Evolutionary conservation across 1,140 invertebrate species (phyloP), one percentile per base, ranked within the genome.

Genomic region (Drosophila bocki): DNA sequence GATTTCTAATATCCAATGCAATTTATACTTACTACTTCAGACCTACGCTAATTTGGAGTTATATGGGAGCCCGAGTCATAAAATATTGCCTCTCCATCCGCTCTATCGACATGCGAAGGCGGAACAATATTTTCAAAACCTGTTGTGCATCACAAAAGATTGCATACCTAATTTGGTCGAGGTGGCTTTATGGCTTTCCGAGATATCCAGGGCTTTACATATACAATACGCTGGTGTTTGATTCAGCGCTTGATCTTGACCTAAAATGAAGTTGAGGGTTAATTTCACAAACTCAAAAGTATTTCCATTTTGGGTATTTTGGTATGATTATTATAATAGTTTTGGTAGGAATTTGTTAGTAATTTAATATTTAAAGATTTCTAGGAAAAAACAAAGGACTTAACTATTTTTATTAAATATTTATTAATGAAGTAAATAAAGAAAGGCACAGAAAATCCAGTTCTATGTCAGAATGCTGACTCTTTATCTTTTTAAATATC

Each of bases 71-170:
- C 9, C 17, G 39, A 33, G 13, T 42, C 37, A 29, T 29, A 33
- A 19, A 33, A n/a, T 32, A 44, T 45, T 7, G 12, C 44, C 39
- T 67, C 61, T 33, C 29, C 13, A 39, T 26, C 19, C 5, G 42
- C 26, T 35, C 50, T 26, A 37, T 37, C 61, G 42, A 51, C 62
- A 67, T 67, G 62, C 67, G 48, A 67, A 54, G 67, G 67, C 67
- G 62, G 67, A 70, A 68, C 62, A 59, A 58, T 17, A 50, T 35
- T 48, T 58, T 53, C 1, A 19, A 69, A 69, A 69, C 65, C 65
- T 54, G 67, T 67, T 67, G 67, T 70, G 61, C 62, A 53, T 70
- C 67, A 67, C 48, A 67, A 70, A 70, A 70, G 67, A 51, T 13
- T 70, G 67, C 61, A 67, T 70, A 70, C 67, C 61, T 53, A 70